Base-by-base conservation (phyloP, 2,113 vertebrate species). In the Coptodon bakossiorum region DNA sequence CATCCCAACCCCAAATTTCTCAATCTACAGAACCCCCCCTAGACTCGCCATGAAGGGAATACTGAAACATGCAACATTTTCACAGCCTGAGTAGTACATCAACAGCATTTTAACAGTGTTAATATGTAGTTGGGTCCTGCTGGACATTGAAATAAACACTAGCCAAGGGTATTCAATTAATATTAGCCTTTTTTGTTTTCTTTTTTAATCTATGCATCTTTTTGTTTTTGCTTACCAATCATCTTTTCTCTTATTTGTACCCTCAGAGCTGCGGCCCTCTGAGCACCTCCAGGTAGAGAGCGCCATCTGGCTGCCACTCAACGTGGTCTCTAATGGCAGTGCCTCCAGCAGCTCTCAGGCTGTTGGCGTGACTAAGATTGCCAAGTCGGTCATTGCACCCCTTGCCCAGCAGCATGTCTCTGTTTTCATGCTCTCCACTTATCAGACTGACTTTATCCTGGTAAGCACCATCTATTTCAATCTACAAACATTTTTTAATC, bases 321-420 rank as follows among this genome's bases (percentile, higher is more conserved):
- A 97, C 0, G 98, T 99, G 0, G 96, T 97, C 7, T 99, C 98
- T 91, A 98, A 97, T 0, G 98, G 98, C 19, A 97, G 98, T 4
- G 90, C 93, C 0, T 96, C 97, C 82, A 95, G 96, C 17, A 97
- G 97, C 83, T 97, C 97, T 5, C 98, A 98, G 95, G 97, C 98
- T 3, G 97, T 98, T 0, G 98, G 99, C 0, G 98, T 99, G 93
- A 99, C 98, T 89, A 99, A 99, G 94, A 99, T 99, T 0, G 98
- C 98, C 59, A 97, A 98, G 63, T 99, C 99, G 0, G 99, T 99
- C 91, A 99, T 99, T 3, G 97, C 96, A 0, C 99, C 99, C 0
- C 94, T 99, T 92, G 99, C 99, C 0, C 97, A 98, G 95, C 99
- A 99, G 94, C 97, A 98, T 1, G 99, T 99, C 57, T 99, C 99